A percentile compares a stretch with the other conserved stretches of the same genome.
phyloP scores from a whole-genome alignment of 2,797 vertebrate genomes.

The Clarias laeviceps region DNA sequence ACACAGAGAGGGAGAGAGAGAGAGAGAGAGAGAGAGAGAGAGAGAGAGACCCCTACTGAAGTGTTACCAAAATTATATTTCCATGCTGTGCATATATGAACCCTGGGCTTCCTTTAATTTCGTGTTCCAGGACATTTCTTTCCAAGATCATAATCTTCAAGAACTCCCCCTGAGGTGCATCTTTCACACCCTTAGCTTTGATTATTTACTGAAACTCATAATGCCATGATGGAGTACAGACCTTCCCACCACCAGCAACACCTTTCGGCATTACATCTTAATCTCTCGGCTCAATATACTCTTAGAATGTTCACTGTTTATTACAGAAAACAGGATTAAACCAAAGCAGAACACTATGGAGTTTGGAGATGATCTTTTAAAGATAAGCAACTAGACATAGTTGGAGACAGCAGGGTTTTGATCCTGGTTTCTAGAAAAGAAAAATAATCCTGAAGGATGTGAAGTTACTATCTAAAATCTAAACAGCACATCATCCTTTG shows the following conservation, averaged over 20 bases:
- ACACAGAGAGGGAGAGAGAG: too few relatives aligned
- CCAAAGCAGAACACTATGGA: not conserved
- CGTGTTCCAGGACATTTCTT: constrained; percentile 18
- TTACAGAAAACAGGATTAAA: not conserved
- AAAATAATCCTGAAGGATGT: too few relatives aligned
- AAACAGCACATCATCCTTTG: constrained; percentile 2
- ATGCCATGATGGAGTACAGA: not conserved
- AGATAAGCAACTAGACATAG: not conserved
- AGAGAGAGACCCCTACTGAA: not conserved
- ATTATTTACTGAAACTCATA: not conserved
- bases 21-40: not conserved
- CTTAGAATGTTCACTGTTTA: not conserved
- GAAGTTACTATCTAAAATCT: not conserved
- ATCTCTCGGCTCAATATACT: not conserved
- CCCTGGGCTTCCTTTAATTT: not conserved
- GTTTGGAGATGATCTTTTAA: not conserved
- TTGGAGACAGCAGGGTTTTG: not conserved
- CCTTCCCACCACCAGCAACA: not conserved
- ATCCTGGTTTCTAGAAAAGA: not conserved
- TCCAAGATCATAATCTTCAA: not conserved
- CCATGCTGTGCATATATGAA: not conserved
- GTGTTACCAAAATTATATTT: constrained; percentile 11
- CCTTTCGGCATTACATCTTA: not conserved
- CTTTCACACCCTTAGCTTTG: not conserved
- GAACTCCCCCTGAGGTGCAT: not conserved